Conservation (phyloP, 2,797 vertebrate species). For the Halcyon smyrnensis region DNA sequence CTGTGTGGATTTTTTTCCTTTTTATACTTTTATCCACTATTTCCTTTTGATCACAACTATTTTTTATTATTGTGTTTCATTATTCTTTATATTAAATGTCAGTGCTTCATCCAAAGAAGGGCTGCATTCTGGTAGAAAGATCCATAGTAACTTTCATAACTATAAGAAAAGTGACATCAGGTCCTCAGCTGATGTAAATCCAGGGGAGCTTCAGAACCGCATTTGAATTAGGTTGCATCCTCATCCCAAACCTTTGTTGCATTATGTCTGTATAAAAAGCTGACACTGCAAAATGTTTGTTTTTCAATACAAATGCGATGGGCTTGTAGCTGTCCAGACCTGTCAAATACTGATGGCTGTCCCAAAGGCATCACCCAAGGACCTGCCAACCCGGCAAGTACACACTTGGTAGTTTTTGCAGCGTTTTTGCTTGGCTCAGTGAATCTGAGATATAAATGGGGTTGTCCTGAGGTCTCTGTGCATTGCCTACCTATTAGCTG, state of each 20-base stretch:
- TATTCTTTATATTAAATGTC: background rate
- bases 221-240: background rate
- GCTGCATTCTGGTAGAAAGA: background rate
- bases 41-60: background rate
- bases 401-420: background rate
- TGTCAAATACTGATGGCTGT: background rate
- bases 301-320: background rate
- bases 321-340: background rate
- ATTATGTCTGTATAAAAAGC: background rate
- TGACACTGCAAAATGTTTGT: background rate
- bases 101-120: background rate
- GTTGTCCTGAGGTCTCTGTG: background rate
- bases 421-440: background rate
- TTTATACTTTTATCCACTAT: background rate
- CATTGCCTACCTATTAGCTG: rapidly evolving
- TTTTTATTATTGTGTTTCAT: background rate
- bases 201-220: background rate
- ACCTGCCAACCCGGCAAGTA: background rate
- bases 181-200: background rate
- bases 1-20: background rate
- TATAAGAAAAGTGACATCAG: background rate
- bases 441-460: background rate
- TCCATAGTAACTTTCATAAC: background rate
- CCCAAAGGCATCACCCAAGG: background rate
- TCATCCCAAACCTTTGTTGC: background rate